Percentiles rank a stretch among this genome's conserved stretches.
Conservation (phyloP, 2,113 vertebrate species). For the Brachyistius frenatus region DNA sequence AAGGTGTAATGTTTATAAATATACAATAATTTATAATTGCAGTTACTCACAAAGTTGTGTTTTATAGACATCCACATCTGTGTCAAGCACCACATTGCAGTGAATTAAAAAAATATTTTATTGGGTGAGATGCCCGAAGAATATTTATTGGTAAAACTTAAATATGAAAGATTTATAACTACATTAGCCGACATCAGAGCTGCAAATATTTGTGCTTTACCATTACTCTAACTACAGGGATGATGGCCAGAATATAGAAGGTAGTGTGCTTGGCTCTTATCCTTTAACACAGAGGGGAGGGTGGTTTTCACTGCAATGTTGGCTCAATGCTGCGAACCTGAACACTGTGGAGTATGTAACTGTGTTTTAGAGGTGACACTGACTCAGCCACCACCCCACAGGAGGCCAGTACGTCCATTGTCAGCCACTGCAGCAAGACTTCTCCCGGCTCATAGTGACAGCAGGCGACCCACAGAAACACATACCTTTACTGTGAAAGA, state of each 20-base stretch:
- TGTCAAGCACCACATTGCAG: too few species aligned
- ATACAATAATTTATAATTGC: too few species aligned
- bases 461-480: constrained; percentile 31
- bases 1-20: too few species aligned
- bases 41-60: too few species aligned
- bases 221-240: neutral
- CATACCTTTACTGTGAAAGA: constrained; percentile 24
- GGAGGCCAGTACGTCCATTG: constrained; percentile 20
- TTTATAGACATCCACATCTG: too few species aligned
- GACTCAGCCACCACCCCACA: constrained; percentile 26
- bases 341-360: constrained; percentile 25
- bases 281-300: neutral
- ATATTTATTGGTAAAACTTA: too few species aligned
- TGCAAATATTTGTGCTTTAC: neutral
- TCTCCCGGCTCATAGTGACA: constrained; percentile 14
- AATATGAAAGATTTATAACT: neutral
- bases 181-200: neutral
- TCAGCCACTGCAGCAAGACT: constrained; percentile 37
- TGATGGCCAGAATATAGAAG: neutral
- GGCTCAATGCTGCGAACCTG: constrained; percentile 22
- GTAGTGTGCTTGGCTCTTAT: constrained; percentile 4
- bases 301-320: neutral
- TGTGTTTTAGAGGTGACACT: constrained; percentile 48
- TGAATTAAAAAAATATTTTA: too few species aligned
- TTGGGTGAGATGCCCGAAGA: too few species aligned